Percentiles rank a stretch among this genome's conserved stretches.
Evolutionary conservation across 1,140 invertebrate species (phyloP).

Genomic region (Pentalonia nigronervosa): DNA sequence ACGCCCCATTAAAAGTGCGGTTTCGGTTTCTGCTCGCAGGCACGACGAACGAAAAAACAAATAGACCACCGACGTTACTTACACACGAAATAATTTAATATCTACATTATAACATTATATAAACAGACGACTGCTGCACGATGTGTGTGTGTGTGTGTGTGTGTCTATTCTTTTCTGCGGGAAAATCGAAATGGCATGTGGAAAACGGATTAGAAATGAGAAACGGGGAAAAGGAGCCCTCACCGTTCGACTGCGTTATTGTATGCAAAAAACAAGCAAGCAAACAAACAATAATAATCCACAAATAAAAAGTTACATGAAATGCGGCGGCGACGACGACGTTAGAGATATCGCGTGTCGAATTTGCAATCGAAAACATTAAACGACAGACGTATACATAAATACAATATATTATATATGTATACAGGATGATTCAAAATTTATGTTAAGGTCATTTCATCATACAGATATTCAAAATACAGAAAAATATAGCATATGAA

Average conservation of each 20-base stretch:
- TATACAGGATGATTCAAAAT: background rate
- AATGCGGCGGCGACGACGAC: background rate
- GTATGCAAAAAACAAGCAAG: background rate
- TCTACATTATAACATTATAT: background rate
- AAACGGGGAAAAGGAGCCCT: background rate
- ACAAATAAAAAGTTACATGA: background rate
- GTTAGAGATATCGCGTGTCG: conserved; percentile 22
- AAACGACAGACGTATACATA: background rate
- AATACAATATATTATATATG: background rate
- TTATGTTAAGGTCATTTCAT: too few relatives aligned
- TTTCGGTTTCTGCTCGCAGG: too few relatives aligned
- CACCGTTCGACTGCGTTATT: too few relatives aligned
- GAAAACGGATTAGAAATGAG: conserved; percentile 9
- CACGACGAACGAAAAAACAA: too few relatives aligned
- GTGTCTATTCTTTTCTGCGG: too few relatives aligned
- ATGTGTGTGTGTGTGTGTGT: too few relatives aligned
- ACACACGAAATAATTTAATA: background rate
- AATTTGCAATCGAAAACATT: conserved; percentile 2
- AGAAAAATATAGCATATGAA: too few relatives aligned
- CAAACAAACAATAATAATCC: conserved; percentile 1
- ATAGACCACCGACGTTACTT: too few relatives aligned
- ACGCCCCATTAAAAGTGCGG: too few relatives aligned
- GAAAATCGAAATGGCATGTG: background rate
- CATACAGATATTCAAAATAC: too few relatives aligned
- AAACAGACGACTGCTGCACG: background rate